A percentile compares a stretch with the other conserved stretches of the same genome.
Evolutionary conservation across 2,797 vertebrate genomes (phyloP).

Genomic region (Artibeus lituratus): DNA sequence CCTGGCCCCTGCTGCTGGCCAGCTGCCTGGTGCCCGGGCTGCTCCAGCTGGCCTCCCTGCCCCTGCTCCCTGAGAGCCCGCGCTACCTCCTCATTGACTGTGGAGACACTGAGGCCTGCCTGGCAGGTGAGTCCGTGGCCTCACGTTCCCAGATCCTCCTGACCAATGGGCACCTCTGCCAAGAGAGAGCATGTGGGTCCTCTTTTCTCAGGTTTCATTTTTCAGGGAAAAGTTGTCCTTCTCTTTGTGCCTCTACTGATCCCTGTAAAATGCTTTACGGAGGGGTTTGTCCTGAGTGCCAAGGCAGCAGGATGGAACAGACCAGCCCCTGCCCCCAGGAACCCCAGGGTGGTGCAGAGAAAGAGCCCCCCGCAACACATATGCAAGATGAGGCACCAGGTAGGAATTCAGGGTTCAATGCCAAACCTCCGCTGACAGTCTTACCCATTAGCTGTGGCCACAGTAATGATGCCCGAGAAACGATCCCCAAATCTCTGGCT

Average conservation of each 20-base stretch:
- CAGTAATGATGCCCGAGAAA: not conserved
- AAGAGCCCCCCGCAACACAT: no score
- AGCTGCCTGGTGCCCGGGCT: constrained; percentile 90
- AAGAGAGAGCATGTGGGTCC: not conserved
- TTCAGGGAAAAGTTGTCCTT: not conserved
- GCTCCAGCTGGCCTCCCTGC: constrained; percentile 90
- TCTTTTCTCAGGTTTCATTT: not conserved
- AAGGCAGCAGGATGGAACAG: not conserved
- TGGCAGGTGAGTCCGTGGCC: constrained; percentile 82
- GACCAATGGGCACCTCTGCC: not conserved
- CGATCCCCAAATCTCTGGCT: not conserved
- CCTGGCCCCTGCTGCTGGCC: constrained; percentile 91
- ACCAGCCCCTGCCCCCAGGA: not conserved
- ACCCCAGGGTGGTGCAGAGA: not conserved
- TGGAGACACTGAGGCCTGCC: constrained; percentile 88
- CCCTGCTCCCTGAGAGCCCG: constrained; percentile 94
- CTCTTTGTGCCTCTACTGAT: not conserved
- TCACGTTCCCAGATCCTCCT: not conserved
- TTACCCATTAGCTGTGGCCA: not conserved
- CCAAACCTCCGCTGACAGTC: not conserved
- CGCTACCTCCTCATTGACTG: constrained; percentile 93
- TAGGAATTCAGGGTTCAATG: not conserved
- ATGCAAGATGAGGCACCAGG: not conserved
- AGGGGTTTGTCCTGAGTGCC: not conserved
- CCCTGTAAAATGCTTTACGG: not conserved